Evolutionary conservation across 2,113 vertebrate genomes (phyloP).

Genomic region (Rhinolophus ferrumequinum): DNA sequence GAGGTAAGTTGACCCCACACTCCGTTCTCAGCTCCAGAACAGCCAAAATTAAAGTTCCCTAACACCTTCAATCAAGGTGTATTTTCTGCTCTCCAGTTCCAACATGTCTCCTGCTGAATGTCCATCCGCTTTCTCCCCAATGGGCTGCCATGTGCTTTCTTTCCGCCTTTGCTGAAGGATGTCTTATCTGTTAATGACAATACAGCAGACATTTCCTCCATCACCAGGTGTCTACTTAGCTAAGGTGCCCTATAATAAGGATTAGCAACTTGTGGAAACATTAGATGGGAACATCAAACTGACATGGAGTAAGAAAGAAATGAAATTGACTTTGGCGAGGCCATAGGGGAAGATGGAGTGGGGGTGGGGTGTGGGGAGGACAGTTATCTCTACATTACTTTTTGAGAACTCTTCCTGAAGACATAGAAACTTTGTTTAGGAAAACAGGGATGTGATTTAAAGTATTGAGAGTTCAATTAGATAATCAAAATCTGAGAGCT

Average conservation of each 20-base stretch:
- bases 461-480: neutral
- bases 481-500: neutral
- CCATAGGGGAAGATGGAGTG: neutral
- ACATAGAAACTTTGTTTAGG: neutral
- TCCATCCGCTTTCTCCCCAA: neutral
- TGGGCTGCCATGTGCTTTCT: neutral
- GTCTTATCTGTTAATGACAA: neutral
- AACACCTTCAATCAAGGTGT: neutral
- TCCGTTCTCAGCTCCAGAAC: neutral
- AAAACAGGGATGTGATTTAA: neutral
- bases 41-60: neutral
- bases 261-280: constrained; percentile 53
- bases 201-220: neutral
- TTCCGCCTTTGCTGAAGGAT: neutral
- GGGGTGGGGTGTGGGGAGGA: neutral
- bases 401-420: neutral
- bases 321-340: neutral
- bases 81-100: neutral
- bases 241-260: constrained; percentile 39
- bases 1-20: neutral
- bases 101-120: neutral
- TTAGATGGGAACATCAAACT: constrained; percentile 54
- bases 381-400: neutral
- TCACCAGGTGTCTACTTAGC: constrained; percentile 28
- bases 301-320: neutral